A percentile compares a stretch with the other conserved stretches of the same genome.
Conservation (phyloP, 2,113 vertebrate genomes). For the Cyphotilapia sp. region DNA sequence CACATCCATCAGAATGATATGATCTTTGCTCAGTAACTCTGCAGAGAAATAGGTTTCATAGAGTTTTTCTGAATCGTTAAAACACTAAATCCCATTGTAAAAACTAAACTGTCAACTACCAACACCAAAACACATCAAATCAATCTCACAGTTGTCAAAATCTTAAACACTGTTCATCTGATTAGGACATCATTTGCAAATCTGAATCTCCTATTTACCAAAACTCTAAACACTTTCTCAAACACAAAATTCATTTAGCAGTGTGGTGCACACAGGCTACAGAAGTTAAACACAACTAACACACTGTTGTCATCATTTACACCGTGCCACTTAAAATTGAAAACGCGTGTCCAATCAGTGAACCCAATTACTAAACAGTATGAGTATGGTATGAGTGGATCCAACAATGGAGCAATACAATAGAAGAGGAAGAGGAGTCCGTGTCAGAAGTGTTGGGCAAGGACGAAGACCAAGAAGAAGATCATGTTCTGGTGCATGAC, state of each 20-base stretch:
- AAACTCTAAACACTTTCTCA: not conserved
- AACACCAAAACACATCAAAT: not conserved
- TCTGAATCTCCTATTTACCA: not conserved
- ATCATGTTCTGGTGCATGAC: rapidly evolving
- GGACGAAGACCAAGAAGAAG: not conserved
- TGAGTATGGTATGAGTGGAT: not conserved
- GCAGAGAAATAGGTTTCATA: not conserved
- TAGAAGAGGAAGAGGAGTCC: not conserved
- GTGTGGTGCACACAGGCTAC: not conserved
- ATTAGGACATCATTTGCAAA: rapidly evolving
- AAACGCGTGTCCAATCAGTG: not conserved
- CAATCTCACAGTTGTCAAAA: not conserved
- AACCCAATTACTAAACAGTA: not conserved
- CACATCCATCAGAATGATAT: rapidly evolving
- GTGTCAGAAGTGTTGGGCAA: not conserved
- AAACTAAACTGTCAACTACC: rapidly evolving
- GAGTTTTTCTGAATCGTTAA: not conserved
- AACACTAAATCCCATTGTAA: not conserved
- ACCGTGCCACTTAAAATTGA: not conserved
- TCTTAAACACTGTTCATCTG: not conserved
- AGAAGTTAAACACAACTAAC: not conserved
- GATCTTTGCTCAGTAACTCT: not conserved
- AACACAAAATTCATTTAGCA: rapidly evolving
- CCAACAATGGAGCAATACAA: rapidly evolving
- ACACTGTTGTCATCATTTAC: not conserved